Conservation (phyloP, 1,140 invertebrate species). For the Cotesia glomerata region DNA sequence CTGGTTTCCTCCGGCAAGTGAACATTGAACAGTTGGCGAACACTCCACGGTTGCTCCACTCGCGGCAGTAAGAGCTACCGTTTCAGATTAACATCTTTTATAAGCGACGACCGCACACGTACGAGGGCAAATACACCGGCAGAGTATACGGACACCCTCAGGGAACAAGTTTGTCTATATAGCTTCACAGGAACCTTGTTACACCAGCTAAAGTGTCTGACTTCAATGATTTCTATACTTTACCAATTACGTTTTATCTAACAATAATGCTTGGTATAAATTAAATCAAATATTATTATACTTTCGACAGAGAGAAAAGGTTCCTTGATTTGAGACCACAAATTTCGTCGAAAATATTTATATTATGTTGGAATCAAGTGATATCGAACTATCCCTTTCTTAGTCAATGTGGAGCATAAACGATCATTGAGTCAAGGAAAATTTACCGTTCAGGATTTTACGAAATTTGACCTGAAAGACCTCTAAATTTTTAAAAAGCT, state of each 20-base stretch:
- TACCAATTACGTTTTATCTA: neutral
- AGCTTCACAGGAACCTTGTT: neutral
- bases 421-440: too few species aligned
- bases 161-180: conserved; percentile 12
- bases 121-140: conserved; percentile 20
- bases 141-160: conserved; percentile 18
- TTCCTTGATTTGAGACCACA: too few species aligned
- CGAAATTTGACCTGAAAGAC: too few species aligned
- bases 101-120: conserved; percentile 37
- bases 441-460: too few species aligned
- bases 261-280: too few species aligned
- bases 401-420: too few species aligned
- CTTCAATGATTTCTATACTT: neutral
- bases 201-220: neutral
- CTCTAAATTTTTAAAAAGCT: too few species aligned
- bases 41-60: conserved; percentile 43
- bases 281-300: too few species aligned
- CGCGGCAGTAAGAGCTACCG: conserved; percentile 52
- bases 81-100: conserved; percentile 56
- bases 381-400: too few species aligned
- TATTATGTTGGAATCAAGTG: too few species aligned
- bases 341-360: too few species aligned
- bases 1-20: conserved; percentile 39
- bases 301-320: too few species aligned
- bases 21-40: conserved; percentile 53